phyloP scores from a whole-genome alignment of 2,797 vertebrate genomes.

The Pseudopleuronectes americanus region DNA sequence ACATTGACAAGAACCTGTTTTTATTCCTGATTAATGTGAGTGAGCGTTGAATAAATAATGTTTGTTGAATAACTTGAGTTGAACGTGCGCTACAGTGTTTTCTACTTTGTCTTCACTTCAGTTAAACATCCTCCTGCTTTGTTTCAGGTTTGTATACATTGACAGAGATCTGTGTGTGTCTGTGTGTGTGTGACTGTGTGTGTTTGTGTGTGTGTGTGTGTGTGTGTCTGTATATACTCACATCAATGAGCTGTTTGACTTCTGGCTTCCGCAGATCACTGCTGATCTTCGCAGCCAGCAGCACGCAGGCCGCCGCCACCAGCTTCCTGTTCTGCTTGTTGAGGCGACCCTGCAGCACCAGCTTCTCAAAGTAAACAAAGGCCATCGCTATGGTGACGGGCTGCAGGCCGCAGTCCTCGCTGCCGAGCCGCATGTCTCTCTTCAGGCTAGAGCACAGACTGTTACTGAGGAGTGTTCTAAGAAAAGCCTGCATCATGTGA shows the following conservation, averaged over 20 bases:
- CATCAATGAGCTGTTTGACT: slow-evolving; percentile 95
- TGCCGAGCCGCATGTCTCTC: slow-evolving; percentile 93
- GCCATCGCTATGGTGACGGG: slow-evolving; percentile 95
- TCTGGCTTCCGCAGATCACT: slow-evolving; percentile 95
- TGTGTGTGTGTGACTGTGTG: neutral
- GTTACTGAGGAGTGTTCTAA: slow-evolving; percentile 1
- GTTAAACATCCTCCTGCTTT: neutral
- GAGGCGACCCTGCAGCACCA: slow-evolving; percentile 94
- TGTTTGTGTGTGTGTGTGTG: neutral
- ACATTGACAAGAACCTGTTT: neutral
- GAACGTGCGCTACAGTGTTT: neutral
- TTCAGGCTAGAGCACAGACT: slow-evolving; percentile 85
- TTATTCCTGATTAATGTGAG: neutral
- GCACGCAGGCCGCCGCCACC: slow-evolving; percentile 92
- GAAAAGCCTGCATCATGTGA: neutral
- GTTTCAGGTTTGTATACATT: neutral
- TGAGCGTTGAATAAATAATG: neutral
- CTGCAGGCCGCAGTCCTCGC: slow-evolving; percentile 93
- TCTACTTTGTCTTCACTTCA: neutral
- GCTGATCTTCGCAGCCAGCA: slow-evolving; percentile 98
- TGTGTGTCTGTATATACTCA: slow-evolving; percentile 77
- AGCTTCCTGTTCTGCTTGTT: slow-evolving; percentile 99
- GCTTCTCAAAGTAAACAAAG: slow-evolving; percentile 99
- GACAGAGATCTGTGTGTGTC: neutral
- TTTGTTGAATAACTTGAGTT: neutral